Percentiles rank a stretch among this genome's conserved stretches.
These are phyloP conservation scores for Arothron firmamentum DNA, from an alignment of 2,113 vertebrate genomes.

Conservation along the genomic window DNA sequence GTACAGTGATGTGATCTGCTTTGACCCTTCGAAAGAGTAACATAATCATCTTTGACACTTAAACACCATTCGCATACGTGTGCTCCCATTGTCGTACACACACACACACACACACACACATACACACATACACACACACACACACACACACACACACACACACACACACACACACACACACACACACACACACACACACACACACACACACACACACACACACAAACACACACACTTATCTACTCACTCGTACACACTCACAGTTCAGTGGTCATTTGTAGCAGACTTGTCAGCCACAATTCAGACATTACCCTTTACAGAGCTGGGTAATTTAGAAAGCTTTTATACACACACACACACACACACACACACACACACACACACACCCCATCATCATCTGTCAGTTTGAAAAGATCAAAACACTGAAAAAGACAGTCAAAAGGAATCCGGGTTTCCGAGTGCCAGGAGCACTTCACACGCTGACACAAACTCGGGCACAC, in stretches of 20 bases:
- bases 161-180: constrained; percentile 16
- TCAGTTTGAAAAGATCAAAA: constrained; percentile 68
- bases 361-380: constrained; percentile 15
- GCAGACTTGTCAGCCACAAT: constrained; percentile 55
- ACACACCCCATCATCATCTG: constrained; percentile 54
- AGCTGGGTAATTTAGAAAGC: constrained; percentile 58
- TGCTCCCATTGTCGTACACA: constrained; percentile 2
- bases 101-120: constrained; percentile 8
- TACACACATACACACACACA: constrained; percentile 23
- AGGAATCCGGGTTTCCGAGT: constrained; percentile 66
- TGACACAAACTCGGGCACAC: constrained; percentile 18
- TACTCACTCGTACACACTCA: constrained; percentile 18
- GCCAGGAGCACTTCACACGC: constrained; percentile 57
- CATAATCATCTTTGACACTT: constrained; percentile 57
- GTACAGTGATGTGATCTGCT: constrained; percentile 68
- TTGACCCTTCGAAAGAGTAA: constrained; percentile 64
- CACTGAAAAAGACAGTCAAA: constrained; percentile 67
- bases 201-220: constrained; percentile 22
- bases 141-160: constrained; percentile 24
- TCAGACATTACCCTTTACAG: constrained; percentile 61
- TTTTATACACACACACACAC: constrained; percentile 32
- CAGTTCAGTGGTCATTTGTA: constrained; percentile 58
- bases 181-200: constrained; percentile 18
- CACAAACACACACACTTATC: constrained; percentile 17
- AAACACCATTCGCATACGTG: constrained; percentile 32